Evolutionary conservation across 2,888 invertebrate genomes (phyloP).

Genomic region (Caenorhabditis panamensis): DNA sequence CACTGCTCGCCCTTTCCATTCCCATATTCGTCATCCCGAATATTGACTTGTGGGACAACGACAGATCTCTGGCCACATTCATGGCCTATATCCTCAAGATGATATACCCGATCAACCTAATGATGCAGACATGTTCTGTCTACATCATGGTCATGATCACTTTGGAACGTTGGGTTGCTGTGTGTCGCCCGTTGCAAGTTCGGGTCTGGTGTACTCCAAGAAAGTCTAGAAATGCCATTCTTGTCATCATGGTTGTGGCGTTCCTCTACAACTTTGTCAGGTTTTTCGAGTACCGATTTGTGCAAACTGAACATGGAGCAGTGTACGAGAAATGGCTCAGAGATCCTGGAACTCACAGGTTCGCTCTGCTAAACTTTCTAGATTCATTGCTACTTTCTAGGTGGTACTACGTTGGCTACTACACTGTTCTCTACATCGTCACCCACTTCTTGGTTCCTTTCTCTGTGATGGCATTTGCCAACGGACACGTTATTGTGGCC

Average conservation of each 20-base stretch:
- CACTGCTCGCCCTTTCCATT: conserved; percentile 74
- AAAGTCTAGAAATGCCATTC: conserved; percentile 75
- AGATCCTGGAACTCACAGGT: conserved; percentile 65
- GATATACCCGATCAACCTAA: conserved; percentile 78
- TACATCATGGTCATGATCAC: conserved; percentile 80
- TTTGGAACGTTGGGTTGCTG: conserved; percentile 79
- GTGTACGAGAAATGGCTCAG: conserved; percentile 64
- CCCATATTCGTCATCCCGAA: conserved; percentile 79
- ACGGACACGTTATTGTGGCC: conserved; percentile 73
- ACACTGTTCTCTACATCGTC: conserved; percentile 76
- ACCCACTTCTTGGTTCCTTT: conserved; percentile 80
- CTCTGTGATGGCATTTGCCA: conserved; percentile 75
- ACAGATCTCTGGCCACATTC: conserved; percentile 59
- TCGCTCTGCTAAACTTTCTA: neutral
- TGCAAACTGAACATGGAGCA: conserved; percentile 52
- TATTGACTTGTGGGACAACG: conserved; percentile 69
- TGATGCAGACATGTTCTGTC: conserved; percentile 79
- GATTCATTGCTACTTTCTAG: conserved; percentile 6
- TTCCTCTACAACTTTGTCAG: conserved; percentile 77
- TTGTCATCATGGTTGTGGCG: conserved; percentile 73
- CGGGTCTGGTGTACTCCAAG: conserved; percentile 76
- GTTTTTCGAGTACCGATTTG: conserved; percentile 78
- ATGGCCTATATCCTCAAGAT: conserved; percentile 76
- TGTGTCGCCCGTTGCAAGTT: conserved; percentile 78
- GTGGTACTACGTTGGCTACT: conserved; percentile 78